Base-by-base conservation (phyloP, 2,797 vertebrate genomes). In the Danio choprae region DNA sequence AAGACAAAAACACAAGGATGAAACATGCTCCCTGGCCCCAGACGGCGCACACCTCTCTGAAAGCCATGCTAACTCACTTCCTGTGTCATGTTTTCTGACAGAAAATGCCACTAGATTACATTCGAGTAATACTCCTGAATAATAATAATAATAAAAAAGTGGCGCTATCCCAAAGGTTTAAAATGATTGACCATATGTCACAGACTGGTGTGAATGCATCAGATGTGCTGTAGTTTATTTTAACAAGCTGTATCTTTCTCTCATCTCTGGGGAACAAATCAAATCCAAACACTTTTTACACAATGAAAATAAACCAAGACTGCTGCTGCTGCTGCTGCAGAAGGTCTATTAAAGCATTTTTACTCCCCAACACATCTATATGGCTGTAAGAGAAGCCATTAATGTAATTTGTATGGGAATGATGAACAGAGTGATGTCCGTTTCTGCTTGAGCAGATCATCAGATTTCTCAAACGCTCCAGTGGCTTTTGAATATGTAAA, bases 321-420 rank as follows among this genome's bases (percentile, higher is more conserved):
- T 43, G 41, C 41, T 48, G 11, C 29, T 29, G 1, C 29, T 29
- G 18, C 58, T 40, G 71, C 46, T 41, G 5, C 40, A 44, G 20
- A 13, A 11, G 11, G 46, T 29, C 58, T 68, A 62, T 51, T 41
- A 20, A n/a, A 67, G 18, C 46, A 59, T 22, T 4, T 6, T 18
- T 29, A 29, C 29, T 36, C 36, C 20, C 7, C 16, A 59, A 83
- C 74, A 64, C 85, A 76, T 81, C 81, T 86, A 44, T 70, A 36
- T 86, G 80, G 79, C 87, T 92, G 77, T 86, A 89, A 89, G 87
- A 87, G 88, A 86, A 91, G 85, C 87, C 89, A 92, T 92, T 92
- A 93, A 90, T 91, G 90, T 88, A 91, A 93, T 93, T 92, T 94
- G 91, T 91, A 90, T 89, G 84, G 85, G 89, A 89, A 91, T 93